These are phyloP conservation scores for Drosophila fulvimacula DNA, from an alignment of 2,888 invertebrate species.

Conservation along the genomic window DNA sequence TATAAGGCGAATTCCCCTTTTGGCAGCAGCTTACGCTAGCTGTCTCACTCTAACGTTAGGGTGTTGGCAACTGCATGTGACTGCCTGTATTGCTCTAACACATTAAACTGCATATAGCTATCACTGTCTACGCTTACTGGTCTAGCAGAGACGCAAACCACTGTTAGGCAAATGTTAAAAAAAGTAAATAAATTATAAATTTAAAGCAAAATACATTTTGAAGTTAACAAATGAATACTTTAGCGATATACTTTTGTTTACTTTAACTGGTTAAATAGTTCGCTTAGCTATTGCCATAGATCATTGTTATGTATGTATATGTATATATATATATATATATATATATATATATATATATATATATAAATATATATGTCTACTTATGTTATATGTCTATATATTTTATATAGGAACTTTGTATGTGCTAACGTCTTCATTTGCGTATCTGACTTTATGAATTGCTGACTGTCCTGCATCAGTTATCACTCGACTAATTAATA, in stretches of 20 bases:
- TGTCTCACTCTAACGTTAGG: conserved; percentile 25
- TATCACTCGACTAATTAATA: conserved; percentile 7
- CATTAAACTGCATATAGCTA: neutral
- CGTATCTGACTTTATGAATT: neutral
- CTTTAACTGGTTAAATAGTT: too few species aligned
- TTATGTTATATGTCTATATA: neutral
- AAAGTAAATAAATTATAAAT: neutral
- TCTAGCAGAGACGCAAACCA: conserved; percentile 61
- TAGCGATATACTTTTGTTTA: too few species aligned
- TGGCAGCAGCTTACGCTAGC: neutral
- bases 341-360: too few species aligned
- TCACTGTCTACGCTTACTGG: conserved; percentile 8
- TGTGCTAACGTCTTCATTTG: neutral
- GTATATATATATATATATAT: too few species aligned
- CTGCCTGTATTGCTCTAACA: conserved; percentile 31
- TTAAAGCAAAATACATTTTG: neutral
- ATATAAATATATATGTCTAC: neutral
- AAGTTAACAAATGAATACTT: neutral
- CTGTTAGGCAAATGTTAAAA: conserved; percentile 43
- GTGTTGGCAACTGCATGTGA: fast-evolving
- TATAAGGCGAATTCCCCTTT: conserved; percentile 57
- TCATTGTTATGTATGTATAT: too few species aligned
- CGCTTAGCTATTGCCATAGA: too few species aligned
- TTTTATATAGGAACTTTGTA: neutral
- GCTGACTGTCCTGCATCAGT: neutral